These are phyloP conservation scores for Cnemophilus loriae DNA, from an alignment of 2,113 vertebrate species.

Conservation along the genomic window DNA sequence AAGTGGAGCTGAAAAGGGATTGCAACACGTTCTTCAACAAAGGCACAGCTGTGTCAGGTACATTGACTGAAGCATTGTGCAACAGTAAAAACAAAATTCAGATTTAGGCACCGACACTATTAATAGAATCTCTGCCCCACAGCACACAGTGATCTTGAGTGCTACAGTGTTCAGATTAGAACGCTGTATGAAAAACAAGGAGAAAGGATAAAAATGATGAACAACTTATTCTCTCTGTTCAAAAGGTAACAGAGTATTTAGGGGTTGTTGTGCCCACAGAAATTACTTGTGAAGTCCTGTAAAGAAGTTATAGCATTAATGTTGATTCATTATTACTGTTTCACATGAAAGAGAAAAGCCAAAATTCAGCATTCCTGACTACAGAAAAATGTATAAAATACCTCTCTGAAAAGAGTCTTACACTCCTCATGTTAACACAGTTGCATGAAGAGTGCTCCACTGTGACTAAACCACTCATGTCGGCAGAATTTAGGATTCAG, in stretches of 20 bases:
- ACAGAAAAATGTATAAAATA: neutral
- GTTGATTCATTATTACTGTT: neutral
- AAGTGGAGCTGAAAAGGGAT: neutral
- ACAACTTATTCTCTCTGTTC: neutral
- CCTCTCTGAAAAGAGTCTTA: neutral
- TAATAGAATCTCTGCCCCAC: neutral
- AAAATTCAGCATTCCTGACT: neutral
- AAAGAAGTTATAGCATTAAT: neutral
- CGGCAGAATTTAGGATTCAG: neutral
- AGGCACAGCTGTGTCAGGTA: neutral
- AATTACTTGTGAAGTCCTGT: neutral
- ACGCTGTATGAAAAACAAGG: neutral
- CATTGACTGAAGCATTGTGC: neutral
- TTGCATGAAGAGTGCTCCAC: neutral
- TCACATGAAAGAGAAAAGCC: neutral
- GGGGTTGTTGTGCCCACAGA: neutral
- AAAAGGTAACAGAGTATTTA: neutral
- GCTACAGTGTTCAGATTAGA: neutral
- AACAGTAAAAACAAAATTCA: neutral
- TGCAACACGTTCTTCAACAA: neutral
- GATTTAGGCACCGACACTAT: neutral
- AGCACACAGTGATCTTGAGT: neutral
- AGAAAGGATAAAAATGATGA: neutral
- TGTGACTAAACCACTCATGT: neutral
- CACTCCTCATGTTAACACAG: fast-evolving